A percentile compares a stretch with the other conserved stretches of the same genome.
These are phyloP conservation scores for Noctua pronuba DNA, from an alignment of 2,888 invertebrate species.

Conservation along the genomic window DNA sequence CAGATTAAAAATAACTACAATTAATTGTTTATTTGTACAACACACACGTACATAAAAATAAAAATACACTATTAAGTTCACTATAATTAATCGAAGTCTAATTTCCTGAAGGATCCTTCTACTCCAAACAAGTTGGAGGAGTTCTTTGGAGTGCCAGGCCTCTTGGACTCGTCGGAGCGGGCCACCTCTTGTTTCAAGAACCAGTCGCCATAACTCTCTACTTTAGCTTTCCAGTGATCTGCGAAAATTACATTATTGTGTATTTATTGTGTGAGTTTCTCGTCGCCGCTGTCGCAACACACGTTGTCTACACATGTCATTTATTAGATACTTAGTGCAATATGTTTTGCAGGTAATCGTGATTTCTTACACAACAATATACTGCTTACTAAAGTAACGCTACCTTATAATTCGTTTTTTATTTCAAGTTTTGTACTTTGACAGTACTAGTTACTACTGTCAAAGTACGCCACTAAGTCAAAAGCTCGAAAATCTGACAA, in stretches of 20 bases:
- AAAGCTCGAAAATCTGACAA: background rate
- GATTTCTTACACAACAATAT: constrained; percentile 18
- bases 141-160: constrained; percentile 84
- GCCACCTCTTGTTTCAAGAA: constrained; percentile 76
- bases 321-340: constrained; percentile 5
- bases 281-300: constrained; percentile 15
- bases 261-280: constrained; percentile 76
- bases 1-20: constrained; percentile 4
- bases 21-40: constrained; percentile 23
- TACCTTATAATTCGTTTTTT: constrained; percentile 11
- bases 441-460: no score
- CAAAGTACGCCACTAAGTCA: no score
- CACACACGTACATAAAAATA: constrained; percentile 20
- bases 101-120: constrained; percentile 84
- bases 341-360: constrained; percentile 18
- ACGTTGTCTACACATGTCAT: constrained; percentile 11
- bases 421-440: background rate
- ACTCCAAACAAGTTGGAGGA: constrained; percentile 82
- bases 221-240: constrained; percentile 79
- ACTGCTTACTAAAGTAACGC: background rate
- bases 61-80: constrained; percentile 27
- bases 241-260: constrained; percentile 66
- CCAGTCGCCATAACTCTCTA: constrained; percentile 77
- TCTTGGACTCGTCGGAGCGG: constrained; percentile 87
- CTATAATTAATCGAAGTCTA: constrained; percentile 84